Conservation (phyloP, 1,140 invertebrate species). For the Drosophila cardini region DNA sequence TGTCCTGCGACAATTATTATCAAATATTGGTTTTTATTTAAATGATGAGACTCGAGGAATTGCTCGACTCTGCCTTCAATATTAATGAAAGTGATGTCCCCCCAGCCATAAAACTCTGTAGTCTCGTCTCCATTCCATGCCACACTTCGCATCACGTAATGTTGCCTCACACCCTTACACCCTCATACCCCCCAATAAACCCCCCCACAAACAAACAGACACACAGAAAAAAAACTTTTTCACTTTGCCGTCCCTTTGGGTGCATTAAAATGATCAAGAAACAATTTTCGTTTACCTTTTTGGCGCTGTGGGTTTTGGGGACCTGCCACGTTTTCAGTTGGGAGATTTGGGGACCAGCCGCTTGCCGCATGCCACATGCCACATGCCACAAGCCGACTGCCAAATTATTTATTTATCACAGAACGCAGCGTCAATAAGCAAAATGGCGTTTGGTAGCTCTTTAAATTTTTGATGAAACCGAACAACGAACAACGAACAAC, state of each 20-base stretch:
- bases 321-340: conserved; percentile 6
- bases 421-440: conserved; percentile 56
- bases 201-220: neutral
- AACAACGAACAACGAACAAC: neutral
- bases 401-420: conserved; percentile 78
- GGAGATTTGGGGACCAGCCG: conserved; percentile 4
- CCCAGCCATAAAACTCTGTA: neutral
- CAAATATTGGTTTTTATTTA: conserved; percentile 81
- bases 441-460: conserved; percentile 45
- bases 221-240: conserved; percentile 58
- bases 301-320: conserved; percentile 25
- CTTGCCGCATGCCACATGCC: conserved; percentile 5
- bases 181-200: neutral
- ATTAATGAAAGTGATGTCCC: conserved; percentile 69
- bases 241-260: conserved; percentile 73
- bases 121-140: conserved; percentile 48
- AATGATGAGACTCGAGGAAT: conserved; percentile 61
- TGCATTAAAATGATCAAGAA: conserved; percentile 84
- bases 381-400: neutral
- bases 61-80: conserved; percentile 55
- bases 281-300: conserved; percentile 83
- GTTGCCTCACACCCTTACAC: conserved; percentile 24
- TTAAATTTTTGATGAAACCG: conserved; percentile 76
- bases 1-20: conserved; percentile 83
- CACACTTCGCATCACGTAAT: conserved; percentile 69